phyloP scores from a whole-genome alignment of 2,113 vertebrate species.

The Cyphomyrus discorhynchus region DNA sequence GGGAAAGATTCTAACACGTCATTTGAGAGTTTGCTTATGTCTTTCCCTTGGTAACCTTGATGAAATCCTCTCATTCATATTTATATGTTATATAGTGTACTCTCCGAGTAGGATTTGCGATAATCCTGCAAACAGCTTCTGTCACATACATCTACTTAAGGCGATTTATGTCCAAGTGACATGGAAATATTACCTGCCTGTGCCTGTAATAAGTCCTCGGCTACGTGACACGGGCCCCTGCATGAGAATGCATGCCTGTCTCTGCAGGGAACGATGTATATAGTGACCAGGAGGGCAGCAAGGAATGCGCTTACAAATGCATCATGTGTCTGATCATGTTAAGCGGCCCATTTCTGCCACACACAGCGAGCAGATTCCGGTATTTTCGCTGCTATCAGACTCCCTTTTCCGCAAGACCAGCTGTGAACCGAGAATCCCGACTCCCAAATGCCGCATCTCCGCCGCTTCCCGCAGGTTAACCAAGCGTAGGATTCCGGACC shows the following conservation, averaged over 20 bases:
- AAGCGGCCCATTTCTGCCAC: slow-evolving; percentile 10
- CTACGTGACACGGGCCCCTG: neutral
- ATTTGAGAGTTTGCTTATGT: neutral
- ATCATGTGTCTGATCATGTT: slow-evolving; percentile 31
- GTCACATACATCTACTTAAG: neutral
- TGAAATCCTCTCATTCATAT: neutral
- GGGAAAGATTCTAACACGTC: neutral
- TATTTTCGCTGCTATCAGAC: slow-evolving; percentile 3
- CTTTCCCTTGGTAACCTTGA: neutral
- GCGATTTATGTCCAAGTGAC: neutral
- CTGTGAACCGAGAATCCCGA: too few species aligned
- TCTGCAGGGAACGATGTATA: neutral
- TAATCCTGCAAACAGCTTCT: neutral
- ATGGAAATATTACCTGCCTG: neutral
- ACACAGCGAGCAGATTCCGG: slow-evolving; percentile 34
- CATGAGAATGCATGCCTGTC: neutral
- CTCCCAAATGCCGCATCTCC: neutral
- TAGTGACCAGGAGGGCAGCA: neutral
- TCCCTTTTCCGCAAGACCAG: neutral
- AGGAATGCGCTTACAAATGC: slow-evolving; percentile 24
- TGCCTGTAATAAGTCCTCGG: neutral
- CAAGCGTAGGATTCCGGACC: neutral
- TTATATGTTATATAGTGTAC: neutral
- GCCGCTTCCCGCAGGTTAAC: neutral
- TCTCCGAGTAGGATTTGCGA: neutral